Conservation (phyloP, 1,140 invertebrate species). For the Pseudomyrmex gracilis region DNA sequence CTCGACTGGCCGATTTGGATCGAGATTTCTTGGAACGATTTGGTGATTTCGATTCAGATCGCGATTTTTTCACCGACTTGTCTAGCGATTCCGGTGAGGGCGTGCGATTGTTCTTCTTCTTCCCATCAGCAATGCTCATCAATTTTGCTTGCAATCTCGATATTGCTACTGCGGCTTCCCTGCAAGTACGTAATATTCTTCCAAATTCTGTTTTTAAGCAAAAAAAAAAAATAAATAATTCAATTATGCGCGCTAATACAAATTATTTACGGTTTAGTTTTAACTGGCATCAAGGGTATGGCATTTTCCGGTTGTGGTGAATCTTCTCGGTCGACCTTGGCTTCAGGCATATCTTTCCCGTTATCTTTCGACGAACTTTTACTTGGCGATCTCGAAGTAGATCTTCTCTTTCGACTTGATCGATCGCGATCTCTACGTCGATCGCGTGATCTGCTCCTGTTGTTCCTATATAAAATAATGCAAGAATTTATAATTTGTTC, state of each 20-base stretch:
- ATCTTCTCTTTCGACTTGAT: constrained; percentile 82
- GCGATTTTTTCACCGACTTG: constrained; percentile 78
- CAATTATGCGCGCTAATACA: background rate
- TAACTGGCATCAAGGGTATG: constrained; percentile 82
- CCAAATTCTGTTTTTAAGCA: constrained; percentile 1
- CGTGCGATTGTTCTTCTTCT: constrained; percentile 83
- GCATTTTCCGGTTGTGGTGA: constrained; percentile 83
- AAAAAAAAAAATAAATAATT: background rate
- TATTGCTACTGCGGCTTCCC: constrained; percentile 85
- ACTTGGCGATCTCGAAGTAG: constrained; percentile 82
- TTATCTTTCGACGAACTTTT: constrained; percentile 81
- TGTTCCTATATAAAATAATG: constrained; percentile 77
- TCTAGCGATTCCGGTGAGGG: constrained; percentile 79
- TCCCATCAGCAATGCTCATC: constrained; percentile 87
- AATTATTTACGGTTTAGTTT: constrained; percentile 83
- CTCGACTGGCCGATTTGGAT: constrained; percentile 77
- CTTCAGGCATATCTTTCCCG: constrained; percentile 79
- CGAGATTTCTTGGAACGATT: constrained; percentile 72
- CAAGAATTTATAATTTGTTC: background rate
- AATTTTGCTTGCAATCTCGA: constrained; percentile 87
- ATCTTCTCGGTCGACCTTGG: constrained; percentile 82
- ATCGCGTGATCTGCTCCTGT: constrained; percentile 86
- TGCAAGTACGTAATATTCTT: constrained; percentile 67
- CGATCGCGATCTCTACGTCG: constrained; percentile 84
- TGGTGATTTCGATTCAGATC: constrained; percentile 82